phyloP scores from a whole-genome alignment of 2,888 invertebrate genomes.

The Muscina levida region DNA sequence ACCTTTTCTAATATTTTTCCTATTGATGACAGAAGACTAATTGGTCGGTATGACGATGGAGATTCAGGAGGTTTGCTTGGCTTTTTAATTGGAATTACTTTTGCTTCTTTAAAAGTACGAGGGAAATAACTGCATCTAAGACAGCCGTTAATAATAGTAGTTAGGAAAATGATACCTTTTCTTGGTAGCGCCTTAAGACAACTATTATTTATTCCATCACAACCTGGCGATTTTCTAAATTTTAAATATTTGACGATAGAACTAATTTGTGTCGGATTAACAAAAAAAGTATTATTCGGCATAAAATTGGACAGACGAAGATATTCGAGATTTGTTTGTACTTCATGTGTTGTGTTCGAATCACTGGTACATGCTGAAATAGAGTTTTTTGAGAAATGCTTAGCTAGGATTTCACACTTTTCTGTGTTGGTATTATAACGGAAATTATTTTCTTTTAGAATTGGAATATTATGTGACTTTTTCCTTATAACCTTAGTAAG shows the following conservation, averaged over 20 bases:
- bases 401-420: neutral
- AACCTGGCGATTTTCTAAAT: neutral
- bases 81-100: slow-evolving; percentile 19
- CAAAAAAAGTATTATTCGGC: too few relatives aligned
- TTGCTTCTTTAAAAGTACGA: neutral
- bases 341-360: too few relatives aligned
- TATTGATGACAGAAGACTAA: slow-evolving; percentile 57
- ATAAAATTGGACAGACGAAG: too few relatives aligned
- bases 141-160: neutral
- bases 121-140: slow-evolving; percentile 25
- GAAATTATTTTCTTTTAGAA: neutral
- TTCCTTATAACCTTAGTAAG: neutral
- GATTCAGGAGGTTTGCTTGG: slow-evolving; percentile 13
- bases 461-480: neutral
- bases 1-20: slow-evolving; percentile 58
- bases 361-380: too few relatives aligned
- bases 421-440: neutral
- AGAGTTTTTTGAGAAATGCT: too few relatives aligned
- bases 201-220: slow-evolving; percentile 17
- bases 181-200: slow-evolving; percentile 28
- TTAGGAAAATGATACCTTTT: slow-evolving; percentile 28
- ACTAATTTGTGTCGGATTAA: neutral
- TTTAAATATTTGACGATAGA: neutral
- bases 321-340: too few relatives aligned
- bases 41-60: slow-evolving; percentile 52